These are phyloP conservation scores for Drosophila kokeensis DNA, from an alignment of 2,888 invertebrate species.

Conservation along the genomic window DNA sequence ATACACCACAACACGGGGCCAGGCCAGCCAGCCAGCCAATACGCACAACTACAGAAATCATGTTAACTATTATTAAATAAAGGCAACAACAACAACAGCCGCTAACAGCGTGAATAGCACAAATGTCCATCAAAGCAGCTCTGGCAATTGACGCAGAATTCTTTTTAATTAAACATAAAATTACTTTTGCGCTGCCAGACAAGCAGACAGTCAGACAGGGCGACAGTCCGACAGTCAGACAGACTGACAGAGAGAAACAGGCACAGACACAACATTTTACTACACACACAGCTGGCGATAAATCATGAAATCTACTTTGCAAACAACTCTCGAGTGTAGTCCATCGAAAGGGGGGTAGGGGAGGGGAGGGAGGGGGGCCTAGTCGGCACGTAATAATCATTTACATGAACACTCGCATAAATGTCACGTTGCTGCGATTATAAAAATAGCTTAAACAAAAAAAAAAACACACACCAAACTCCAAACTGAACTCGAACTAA, in stretches of 20 bases:
- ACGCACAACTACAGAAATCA: constrained; percentile 59
- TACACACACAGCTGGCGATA: constrained; percentile 57
- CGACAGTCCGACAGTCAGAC: background rate
- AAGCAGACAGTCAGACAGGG: constrained; percentile 11
- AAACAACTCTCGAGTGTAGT: constrained; percentile 51
- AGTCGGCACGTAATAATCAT: constrained; percentile 81
- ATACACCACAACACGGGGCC: constrained; percentile 32
- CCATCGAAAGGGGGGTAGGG: background rate
- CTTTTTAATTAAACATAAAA: constrained; percentile 79
- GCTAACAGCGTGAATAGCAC: constrained; percentile 65
- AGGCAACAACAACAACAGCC: constrained; percentile 47
- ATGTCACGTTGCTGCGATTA: constrained; percentile 80
- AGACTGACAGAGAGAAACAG: constrained; percentile 25
- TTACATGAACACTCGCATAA: constrained; percentile 82
- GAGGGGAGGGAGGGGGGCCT: constrained; percentile 1
- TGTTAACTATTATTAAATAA: constrained; percentile 80
- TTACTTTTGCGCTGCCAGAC: constrained; percentile 74
- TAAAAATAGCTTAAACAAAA: constrained; percentile 72
- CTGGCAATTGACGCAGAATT: constrained; percentile 74
- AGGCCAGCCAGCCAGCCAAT: constrained; percentile 15
- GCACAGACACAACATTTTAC: constrained; percentile 27
- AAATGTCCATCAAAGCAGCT: constrained; percentile 74
- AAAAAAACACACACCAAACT: constrained; percentile 18
- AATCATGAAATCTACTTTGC: constrained; percentile 78
- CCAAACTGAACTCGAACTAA: constrained; percentile 68